phyloP scores from a whole-genome alignment of 1,140 invertebrate species.

The Lasioglossum albipes region DNA sequence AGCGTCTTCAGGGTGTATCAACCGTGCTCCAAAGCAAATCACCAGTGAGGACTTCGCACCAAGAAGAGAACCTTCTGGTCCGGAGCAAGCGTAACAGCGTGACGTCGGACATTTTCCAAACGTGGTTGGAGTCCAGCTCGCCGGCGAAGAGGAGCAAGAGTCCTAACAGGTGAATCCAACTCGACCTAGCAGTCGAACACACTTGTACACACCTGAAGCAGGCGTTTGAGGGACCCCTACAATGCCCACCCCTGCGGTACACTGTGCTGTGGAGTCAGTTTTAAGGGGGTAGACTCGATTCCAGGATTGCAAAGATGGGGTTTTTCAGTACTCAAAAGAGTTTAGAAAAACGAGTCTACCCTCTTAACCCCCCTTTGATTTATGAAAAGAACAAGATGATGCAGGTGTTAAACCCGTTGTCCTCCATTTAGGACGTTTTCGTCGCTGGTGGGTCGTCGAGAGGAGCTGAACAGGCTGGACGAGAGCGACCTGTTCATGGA shows the following conservation, averaged over 20 bases:
- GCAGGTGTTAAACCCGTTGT: too few species aligned
- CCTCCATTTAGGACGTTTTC: conserved; percentile 68
- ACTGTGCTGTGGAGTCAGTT: too few species aligned
- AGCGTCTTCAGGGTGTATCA: conserved; percentile 75
- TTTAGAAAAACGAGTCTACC: too few species aligned
- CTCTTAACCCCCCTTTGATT: too few species aligned
- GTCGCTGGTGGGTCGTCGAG: conserved; percentile 77
- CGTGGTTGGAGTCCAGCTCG: conserved; percentile 87
- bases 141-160: conserved; percentile 82
- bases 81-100: conserved; percentile 85
- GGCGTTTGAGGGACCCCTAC: too few species aligned
- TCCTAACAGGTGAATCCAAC: conserved; percentile 81
- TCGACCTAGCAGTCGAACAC: too few species aligned
- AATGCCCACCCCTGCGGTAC: too few species aligned
- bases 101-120: conserved; percentile 91
- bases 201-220: too few species aligned
- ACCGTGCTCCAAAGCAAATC: conserved; percentile 69
- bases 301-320: too few species aligned
- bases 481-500: conserved; percentile 95
- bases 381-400: too few species aligned
- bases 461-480: conserved; percentile 84
- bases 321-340: too few species aligned
- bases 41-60: conserved; percentile 76
- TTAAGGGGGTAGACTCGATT: too few species aligned
- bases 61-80: conserved; percentile 75